Evolutionary conservation across 2,797 vertebrate genomes (phyloP).

Genomic region (Champsocephalus gunnari): DNA sequence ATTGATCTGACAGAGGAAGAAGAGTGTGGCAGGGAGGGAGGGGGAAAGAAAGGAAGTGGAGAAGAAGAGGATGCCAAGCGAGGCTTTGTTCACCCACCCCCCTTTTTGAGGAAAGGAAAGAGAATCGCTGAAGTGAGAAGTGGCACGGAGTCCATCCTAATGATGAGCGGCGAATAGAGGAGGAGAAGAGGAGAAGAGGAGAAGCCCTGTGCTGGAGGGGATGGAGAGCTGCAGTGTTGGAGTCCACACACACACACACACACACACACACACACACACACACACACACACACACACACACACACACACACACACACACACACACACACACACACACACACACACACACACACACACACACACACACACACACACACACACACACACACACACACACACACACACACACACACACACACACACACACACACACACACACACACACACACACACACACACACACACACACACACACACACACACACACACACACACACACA

Average conservation of each 20-base stretch:
- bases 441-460: not conserved
- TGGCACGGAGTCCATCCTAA: conserved; percentile 71
- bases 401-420: conserved; percentile 14
- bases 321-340: conserved; percentile 20
- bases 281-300: not conserved
- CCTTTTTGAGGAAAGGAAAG: conserved; percentile 41
- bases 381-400: not conserved
- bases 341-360: not conserved
- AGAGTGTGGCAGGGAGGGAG: not conserved
- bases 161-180: conserved; percentile 57
- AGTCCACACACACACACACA: conserved; percentile 17
- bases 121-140: conserved; percentile 58
- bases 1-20: conserved; percentile 46
- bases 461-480: conserved; percentile 9
- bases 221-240: conserved; percentile 37
- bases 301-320: conserved; percentile 9
- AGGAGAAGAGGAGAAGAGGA: conserved; percentile 44
- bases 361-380: conserved; percentile 6
- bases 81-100: conserved; percentile 62
- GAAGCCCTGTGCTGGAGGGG: conserved; percentile 55
- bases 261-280: conserved; percentile 19
- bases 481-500: conserved; percentile 20
- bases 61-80: conserved; percentile 34
- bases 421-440: conserved; percentile 19
- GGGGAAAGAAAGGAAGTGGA: not conserved